Evolutionary conservation across 2,113 vertebrate genomes (phyloP).

Genomic region (Hippoglossus stenolepis): DNA sequence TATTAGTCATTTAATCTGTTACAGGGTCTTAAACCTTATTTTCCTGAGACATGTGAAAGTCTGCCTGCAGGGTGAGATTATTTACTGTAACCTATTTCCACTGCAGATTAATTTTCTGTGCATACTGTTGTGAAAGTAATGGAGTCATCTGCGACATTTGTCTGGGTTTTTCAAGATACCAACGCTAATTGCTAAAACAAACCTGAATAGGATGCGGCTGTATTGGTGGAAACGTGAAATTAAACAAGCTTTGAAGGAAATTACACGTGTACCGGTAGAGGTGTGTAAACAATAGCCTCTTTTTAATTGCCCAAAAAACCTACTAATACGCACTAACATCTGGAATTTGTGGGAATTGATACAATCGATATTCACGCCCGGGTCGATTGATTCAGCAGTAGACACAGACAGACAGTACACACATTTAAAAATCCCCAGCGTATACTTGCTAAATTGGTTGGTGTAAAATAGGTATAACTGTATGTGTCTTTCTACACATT

Average conservation of each 20-base stretch:
- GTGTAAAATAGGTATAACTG: background rate
- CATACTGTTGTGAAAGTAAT: background rate
- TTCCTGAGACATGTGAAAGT: background rate
- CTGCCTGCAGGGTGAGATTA: background rate
- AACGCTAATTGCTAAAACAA: background rate
- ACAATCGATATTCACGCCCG: background rate
- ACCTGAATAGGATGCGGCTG: background rate
- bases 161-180: background rate
- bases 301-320: too few species aligned
- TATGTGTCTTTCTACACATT: too few species aligned
- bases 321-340: background rate
- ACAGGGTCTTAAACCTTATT: background rate
- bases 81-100: background rate
- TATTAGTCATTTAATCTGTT: background rate
- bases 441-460: background rate
- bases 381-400: background rate
- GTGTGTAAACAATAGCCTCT: background rate
- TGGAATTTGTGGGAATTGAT: background rate
- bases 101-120: background rate
- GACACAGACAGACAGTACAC: too few species aligned
- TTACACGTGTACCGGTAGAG: background rate
- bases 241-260: background rate
- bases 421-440: too few species aligned
- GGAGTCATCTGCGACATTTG: background rate
- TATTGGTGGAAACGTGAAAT: background rate